Evolutionary conservation across 2,113 vertebrate species (phyloP).

Genomic region (Datnioides undecimradiatus): DNA sequence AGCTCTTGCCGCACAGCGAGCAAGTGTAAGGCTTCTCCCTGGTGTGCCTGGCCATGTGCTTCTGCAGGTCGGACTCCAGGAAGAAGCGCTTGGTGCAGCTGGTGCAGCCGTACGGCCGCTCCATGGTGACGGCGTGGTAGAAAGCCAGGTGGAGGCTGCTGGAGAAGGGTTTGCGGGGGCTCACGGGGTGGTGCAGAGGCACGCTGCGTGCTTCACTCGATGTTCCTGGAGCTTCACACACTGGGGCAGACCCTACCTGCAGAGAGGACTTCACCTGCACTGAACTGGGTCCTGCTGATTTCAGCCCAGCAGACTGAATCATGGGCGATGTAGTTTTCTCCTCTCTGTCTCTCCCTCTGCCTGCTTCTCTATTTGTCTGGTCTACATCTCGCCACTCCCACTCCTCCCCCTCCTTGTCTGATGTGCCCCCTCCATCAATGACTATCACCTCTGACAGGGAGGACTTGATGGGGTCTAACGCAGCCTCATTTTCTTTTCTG

Average conservation of each 20-base stretch:
- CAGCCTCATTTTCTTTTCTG: not conserved
- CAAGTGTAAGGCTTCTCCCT: slow-evolving; percentile 64
- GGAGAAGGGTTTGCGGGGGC: not conserved
- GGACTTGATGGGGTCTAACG: not conserved
- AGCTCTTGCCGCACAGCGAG: slow-evolving; percentile 69
- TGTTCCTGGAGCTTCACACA: not conserved
- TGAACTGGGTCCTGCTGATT: not conserved
- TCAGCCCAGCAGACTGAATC: not conserved
- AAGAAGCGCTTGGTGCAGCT: slow-evolving; percentile 71
- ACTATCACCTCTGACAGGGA: slow-evolving; percentile 44
- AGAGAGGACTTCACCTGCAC: not conserved
- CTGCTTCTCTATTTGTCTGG: not conserved
- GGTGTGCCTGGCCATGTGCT: slow-evolving; percentile 68
- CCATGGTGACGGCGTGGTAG: slow-evolving; percentile 21
- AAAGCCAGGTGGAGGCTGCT: slow-evolving; percentile 4
- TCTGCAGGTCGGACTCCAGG: slow-evolving; percentile 62
- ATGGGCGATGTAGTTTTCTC: not conserved
- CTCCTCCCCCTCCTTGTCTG: slow-evolving; percentile 33
- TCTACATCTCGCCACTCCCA: slow-evolving; percentile 22
- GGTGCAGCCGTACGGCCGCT: slow-evolving; percentile 61
- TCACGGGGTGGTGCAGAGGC: not conserved
- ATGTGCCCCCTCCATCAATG: slow-evolving; percentile 34
- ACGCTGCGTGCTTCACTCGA: not conserved
- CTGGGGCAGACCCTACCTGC: not conserved
- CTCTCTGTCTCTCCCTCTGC: not conserved